Percentiles rank a stretch among this genome's conserved stretches.
These are phyloP conservation scores for Amblyteles armatorius DNA, from an alignment of 2,888 invertebrate species.

Conservation along the genomic window DNA sequence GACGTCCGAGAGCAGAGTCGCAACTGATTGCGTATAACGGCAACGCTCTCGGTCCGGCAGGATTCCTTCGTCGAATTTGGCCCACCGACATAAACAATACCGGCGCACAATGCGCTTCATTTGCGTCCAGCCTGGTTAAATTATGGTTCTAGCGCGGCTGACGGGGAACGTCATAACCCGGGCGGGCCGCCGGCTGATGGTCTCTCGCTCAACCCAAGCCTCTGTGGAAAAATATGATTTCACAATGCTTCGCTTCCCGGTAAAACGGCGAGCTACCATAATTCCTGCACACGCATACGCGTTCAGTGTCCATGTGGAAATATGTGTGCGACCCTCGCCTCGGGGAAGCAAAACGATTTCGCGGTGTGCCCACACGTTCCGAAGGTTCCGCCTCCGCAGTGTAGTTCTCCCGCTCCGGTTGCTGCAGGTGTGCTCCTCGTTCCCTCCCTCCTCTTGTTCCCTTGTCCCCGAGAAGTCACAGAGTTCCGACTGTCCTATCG, in stretches of 20 bases:
- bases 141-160: slow-evolving; percentile 65
- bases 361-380: slow-evolving; percentile 50
- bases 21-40: neutral
- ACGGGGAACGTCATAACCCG: slow-evolving; percentile 62
- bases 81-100: slow-evolving; percentile 63
- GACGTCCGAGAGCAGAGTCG: neutral
- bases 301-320: neutral
- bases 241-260: slow-evolving; percentile 60
- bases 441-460: neutral
- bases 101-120: slow-evolving; percentile 64
- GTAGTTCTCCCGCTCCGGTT: slow-evolving; percentile 14
- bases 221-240: slow-evolving; percentile 55
- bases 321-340: slow-evolving; percentile 27
- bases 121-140: slow-evolving; percentile 57
- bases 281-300: neutral
- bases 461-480: slow-evolving; percentile 2
- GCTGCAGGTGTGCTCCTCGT: slow-evolving; percentile 26
- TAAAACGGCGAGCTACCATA: slow-evolving; percentile 53
- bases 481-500: neutral
- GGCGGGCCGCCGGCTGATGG: slow-evolving; percentile 22
- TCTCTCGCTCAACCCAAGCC: slow-evolving; percentile 14
- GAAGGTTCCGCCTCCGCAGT: slow-evolving; percentile 36
- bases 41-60: neutral
- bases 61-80: slow-evolving; percentile 29
- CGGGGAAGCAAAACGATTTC: slow-evolving; percentile 63